Evolutionary conservation across 1,140 invertebrate genomes (phyloP).

Genomic region (Laupala kohalensis): DNA sequence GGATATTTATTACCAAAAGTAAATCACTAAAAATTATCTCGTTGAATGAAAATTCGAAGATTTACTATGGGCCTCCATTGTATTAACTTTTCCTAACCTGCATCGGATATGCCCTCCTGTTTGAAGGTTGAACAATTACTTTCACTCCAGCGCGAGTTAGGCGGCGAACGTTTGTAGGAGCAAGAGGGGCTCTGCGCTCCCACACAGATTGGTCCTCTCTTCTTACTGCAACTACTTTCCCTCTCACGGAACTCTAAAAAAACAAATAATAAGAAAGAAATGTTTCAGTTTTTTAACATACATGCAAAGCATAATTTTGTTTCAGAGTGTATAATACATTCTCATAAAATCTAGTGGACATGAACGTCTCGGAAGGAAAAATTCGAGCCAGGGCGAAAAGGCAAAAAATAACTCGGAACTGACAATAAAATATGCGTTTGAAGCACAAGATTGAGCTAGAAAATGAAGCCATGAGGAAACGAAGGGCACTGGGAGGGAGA

Average conservation of each 20-base stretch:
- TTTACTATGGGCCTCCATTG: not conserved
- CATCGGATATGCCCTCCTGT: slow-evolving; percentile 92
- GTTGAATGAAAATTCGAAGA: not conserved
- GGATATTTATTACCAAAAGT: slow-evolving; percentile 8
- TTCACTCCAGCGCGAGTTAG: slow-evolving; percentile 77
- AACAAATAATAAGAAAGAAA: too few relatives aligned
- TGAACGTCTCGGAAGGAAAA: too few relatives aligned
- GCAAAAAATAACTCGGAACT: too few relatives aligned
- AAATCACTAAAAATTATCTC: not conserved
- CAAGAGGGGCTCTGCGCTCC: slow-evolving; percentile 91
- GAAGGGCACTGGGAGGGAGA: too few relatives aligned
- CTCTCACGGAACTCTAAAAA: slow-evolving; percentile 12
- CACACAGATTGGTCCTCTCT: slow-evolving; percentile 95
- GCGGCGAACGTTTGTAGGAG: slow-evolving; percentile 79
- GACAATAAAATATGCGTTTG: too few relatives aligned
- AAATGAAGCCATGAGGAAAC: too few relatives aligned
- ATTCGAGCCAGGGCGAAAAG: too few relatives aligned
- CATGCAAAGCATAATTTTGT: too few relatives aligned
- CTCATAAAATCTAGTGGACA: too few relatives aligned
- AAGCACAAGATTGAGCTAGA: too few relatives aligned
- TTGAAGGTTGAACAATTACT: slow-evolving; percentile 96
- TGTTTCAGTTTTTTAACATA: too few relatives aligned
- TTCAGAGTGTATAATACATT: too few relatives aligned
- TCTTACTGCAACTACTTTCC: slow-evolving; percentile 65
- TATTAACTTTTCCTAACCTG: slow-evolving; percentile 39